Base-by-base conservation (phyloP, 2,113 vertebrate genomes). In the Apeltes quadracus region DNA sequence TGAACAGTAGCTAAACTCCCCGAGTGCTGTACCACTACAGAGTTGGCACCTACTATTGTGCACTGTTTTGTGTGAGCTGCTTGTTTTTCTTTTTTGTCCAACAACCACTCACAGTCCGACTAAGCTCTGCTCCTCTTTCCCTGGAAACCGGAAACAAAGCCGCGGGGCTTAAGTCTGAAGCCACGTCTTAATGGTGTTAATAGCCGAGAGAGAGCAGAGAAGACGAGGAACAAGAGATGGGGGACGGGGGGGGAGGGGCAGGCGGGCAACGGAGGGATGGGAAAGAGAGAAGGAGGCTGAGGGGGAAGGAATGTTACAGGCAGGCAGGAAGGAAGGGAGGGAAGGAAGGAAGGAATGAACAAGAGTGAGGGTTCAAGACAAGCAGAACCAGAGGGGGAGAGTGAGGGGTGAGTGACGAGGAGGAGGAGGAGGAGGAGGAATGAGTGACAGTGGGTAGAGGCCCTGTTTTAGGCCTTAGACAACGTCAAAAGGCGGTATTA, bases 131-230 rank as follows among this genome's bases (percentile, higher is more conserved):
- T 84, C 68, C 81, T 46, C 59, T 87, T 43, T 83, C 80, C 81
- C 75, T 78, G 36, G 14, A 58, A 76, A 75, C 66, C 79, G 74
- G 62, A 89, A 84, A 88, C 87, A 90, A 90, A 87, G 82, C 84
- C 25, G 7, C 23, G 34, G 69, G 70, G 56, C 76, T 69, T 80
- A 77, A 83, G 66, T 76, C 63, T 75, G 59, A 84, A 80, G 87
- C 84, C 69, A 43, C 6, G 79, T 86, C 86, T 88, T 89, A 85
- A 81, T 87, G 54, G 73, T 78, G 79, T 53, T 87, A 85, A 86
- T 87, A 82, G 81, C 39, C 0, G 69, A 69, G 75, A 76, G 72
- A 46, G 72, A 22, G 43, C 22, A 32, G 48, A 32, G 62, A 69
- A 64, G 63, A 48, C 1, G 46, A 61, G 34, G 39, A 67, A 38